Base-by-base conservation (phyloP, 2,797 vertebrate species). In the Onychomys torridus region DNA sequence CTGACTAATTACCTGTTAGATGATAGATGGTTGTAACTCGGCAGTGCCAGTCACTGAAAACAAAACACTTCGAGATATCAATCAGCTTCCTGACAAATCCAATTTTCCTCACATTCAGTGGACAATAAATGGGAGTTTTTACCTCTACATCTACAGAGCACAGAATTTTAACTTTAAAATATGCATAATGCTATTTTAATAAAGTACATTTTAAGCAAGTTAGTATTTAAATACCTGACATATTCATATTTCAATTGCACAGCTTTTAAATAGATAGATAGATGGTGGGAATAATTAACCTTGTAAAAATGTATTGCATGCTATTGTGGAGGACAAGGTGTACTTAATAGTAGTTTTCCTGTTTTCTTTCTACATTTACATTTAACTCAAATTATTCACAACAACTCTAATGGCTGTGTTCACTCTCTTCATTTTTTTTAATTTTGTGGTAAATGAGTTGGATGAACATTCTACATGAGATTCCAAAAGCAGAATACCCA, bases 1-100 rank as follows among this genome's bases (percentile, higher is more conserved):
- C 98, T 99, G 98, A 98, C 97, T 98, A 98, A 98, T 98, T 99
- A 99, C 98, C 98, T 99, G 98, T 98, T 98, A 98, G 98, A 99
- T 99, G 98, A 99, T 99, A 98, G 98, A 99, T 99, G 98, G 98
- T 98, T 98, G 98, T 98, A 98, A 98, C 98, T 98, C 97, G 14
- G 98, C 97, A 97, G 96, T 99, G 98, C 98, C 98, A 99, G 98
- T 98, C 98, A 98, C 98, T 98, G 98, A 98, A 98, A 99, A 99
- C 98, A 99, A 98, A 99, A 98, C 98, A 98, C 98, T 98, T 98
- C 97, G 93, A 98, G 97, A 98, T 98, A 99, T 99, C 98, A 98
- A 98, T 99, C 98, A 99, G 97, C 95, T 98, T 98, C 97, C 98
- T 98, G 98, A 98, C 98, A 99, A 98, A 99, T 98, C 98, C 98